These are phyloP conservation scores for Drosophila tripunctata DNA, from an alignment of 2,888 invertebrate genomes.

Conservation along the genomic window DNA sequence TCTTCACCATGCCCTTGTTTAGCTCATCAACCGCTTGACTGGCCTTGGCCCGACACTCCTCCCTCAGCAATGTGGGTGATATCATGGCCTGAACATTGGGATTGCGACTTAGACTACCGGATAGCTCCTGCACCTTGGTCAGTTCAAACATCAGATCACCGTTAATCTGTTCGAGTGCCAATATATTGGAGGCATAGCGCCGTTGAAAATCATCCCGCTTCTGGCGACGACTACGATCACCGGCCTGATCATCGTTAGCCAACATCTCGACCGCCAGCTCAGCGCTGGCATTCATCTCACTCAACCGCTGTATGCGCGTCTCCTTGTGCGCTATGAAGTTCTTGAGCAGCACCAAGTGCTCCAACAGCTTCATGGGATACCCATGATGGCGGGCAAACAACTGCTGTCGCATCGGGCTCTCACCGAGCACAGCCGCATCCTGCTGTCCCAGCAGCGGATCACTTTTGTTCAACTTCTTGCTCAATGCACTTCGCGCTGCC, in stretches of 20 bases:
- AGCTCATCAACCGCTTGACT: constrained; percentile 91
- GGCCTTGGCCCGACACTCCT: constrained; percentile 94
- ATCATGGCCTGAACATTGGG: constrained; percentile 94
- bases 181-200: constrained; percentile 93
- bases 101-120: constrained; percentile 94
- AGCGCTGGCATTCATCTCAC: constrained; percentile 95
- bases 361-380: constrained; percentile 93
- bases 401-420: constrained; percentile 85
- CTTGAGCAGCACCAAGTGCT: constrained; percentile 93
- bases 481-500: constrained; percentile 68
- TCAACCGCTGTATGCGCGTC: constrained; percentile 91
- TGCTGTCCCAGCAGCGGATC: constrained; percentile 89
- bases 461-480: constrained; percentile 85
- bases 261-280: constrained; percentile 87
- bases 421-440: constrained; percentile 73
- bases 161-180: constrained; percentile 96
- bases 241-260: constrained; percentile 27
- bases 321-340: constrained; percentile 94
- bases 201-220: constrained; percentile 92
- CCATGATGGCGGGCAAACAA: constrained; percentile 87
- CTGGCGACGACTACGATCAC: constrained; percentile 40
- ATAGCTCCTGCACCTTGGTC: constrained; percentile 92
- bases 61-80: constrained; percentile 93
- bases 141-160: constrained; percentile 93
- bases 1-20: constrained; percentile 86